A percentile compares a stretch with the other conserved stretches of the same genome.
phyloP scores from a whole-genome alignment of 2,888 invertebrate species.

The Xestobium rufovillosum region DNA sequence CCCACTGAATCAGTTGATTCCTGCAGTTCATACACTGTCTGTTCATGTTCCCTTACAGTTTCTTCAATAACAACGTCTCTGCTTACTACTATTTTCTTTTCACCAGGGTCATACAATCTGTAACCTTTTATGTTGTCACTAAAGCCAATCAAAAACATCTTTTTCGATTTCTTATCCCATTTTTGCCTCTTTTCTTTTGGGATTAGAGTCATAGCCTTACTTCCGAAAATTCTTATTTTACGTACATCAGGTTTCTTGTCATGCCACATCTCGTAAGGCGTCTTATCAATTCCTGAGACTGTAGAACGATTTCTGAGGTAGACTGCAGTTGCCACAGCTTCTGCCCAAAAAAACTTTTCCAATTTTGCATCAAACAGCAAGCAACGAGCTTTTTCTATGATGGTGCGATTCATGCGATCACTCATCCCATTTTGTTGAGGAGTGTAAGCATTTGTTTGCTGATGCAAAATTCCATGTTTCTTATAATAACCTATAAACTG shows the following conservation, averaged over 20 bases:
- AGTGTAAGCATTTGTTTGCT: conserved; percentile 29
- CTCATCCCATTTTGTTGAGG: conserved; percentile 34
- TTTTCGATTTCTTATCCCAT: conserved; percentile 21
- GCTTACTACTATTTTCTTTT: conserved; percentile 6
- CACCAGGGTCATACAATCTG: conserved; percentile 18
- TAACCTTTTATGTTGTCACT: conserved; percentile 19
- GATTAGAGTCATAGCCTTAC: conserved; percentile 19
- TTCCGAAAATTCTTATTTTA: conserved; percentile 21
- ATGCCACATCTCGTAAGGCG: conserved; percentile 22
- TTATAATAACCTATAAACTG: conserved; percentile 16
- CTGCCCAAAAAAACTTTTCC: conserved; percentile 28
- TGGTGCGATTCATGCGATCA: conserved; percentile 26
- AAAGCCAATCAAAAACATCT: conserved; percentile 18
- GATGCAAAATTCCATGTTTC: conserved; percentile 29
- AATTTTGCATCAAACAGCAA: conserved; percentile 26
- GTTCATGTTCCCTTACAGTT: neutral
- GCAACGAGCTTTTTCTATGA: conserved; percentile 27
- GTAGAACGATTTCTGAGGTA: conserved; percentile 21
- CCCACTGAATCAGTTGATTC: no score
- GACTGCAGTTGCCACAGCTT: conserved; percentile 24
- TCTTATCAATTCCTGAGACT: conserved; percentile 18
- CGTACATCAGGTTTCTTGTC: conserved; percentile 20
- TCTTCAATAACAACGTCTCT: conserved; percentile 7
- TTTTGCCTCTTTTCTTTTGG: conserved; percentile 22
- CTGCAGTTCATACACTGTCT: neutral